These are phyloP conservation scores for Cosmia pyralina DNA, from an alignment of 2,888 invertebrate genomes.

Conservation along the genomic window DNA sequence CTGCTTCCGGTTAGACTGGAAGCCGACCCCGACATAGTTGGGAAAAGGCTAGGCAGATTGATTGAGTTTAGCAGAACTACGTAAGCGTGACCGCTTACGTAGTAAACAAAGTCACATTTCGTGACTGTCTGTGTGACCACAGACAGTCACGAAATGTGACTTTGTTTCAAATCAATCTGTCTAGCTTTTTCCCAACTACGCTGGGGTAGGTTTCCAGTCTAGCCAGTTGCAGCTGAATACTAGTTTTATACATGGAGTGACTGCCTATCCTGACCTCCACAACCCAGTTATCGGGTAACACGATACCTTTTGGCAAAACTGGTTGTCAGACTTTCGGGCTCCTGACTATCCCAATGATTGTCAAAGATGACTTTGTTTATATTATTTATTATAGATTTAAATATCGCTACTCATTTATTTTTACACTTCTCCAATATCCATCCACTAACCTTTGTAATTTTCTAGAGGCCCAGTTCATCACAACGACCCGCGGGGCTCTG, in stretches of 20 bases:
- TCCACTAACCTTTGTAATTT: background rate
- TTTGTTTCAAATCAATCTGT: background rate
- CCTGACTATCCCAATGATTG: too few relatives aligned
- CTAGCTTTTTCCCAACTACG: background rate
- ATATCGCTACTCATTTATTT: background rate
- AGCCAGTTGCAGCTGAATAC: background rate
- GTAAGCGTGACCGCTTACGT: too few relatives aligned
- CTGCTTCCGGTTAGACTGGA: too few relatives aligned
- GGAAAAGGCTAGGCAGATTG: too few relatives aligned
- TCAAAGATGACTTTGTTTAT: background rate
- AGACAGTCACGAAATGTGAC: too few relatives aligned
- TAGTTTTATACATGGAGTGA: background rate
- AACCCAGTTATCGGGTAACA: background rate
- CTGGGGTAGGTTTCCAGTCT: background rate
- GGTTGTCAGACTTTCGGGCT: background rate
- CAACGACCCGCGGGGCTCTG: slow-evolving; percentile 39
- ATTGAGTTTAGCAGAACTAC: background rate
- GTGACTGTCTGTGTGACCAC: too few relatives aligned
- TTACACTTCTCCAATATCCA: too few relatives aligned
- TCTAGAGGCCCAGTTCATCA: slow-evolving; percentile 28
- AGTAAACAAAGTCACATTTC: too few relatives aligned
- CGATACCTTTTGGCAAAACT: background rate
- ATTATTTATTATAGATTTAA: too few relatives aligned
- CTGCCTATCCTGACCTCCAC: background rate
- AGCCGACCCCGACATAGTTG: too few relatives aligned